Percentiles rank a stretch among this genome's conserved stretches.
Conservation (phyloP, 2,113 vertebrate species). For the Aspidoscelis tigris region DNA sequence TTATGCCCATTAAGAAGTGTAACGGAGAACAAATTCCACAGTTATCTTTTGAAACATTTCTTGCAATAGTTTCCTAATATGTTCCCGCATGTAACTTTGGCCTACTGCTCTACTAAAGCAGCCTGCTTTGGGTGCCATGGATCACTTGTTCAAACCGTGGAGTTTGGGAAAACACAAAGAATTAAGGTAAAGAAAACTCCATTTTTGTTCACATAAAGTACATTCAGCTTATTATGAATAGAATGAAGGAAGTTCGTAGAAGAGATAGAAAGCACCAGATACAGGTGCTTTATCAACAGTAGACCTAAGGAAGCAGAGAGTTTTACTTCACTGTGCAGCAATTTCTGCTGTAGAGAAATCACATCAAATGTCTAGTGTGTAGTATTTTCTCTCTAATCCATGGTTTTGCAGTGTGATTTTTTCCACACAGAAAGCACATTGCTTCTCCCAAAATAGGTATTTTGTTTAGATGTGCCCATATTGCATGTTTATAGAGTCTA, state of each 20-base stretch:
- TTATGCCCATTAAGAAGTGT: too few relatives aligned
- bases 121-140: neutral
- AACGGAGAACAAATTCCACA: neutral
- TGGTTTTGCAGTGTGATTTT: too few relatives aligned
- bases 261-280: neutral
- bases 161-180: neutral
- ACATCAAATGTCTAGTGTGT: too few relatives aligned
- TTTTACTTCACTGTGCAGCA: too few relatives aligned
- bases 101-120: neutral
- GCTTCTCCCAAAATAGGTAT: too few relatives aligned
- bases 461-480: too few relatives aligned
- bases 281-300: neutral
- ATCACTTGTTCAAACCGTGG: neutral
- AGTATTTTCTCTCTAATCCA: too few relatives aligned
- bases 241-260: neutral
- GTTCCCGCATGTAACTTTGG: neutral
- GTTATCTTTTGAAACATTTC: conserved; percentile 35
- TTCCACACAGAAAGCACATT: too few relatives aligned
- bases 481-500: too few relatives aligned
- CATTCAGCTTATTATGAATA: neutral
- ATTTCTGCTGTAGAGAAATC: too few relatives aligned
- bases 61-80: conserved; percentile 15
- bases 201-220: neutral
- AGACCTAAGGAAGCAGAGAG: neutral
- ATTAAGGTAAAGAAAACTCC: neutral